Base-by-base conservation (phyloP, 2,797 vertebrate species). In the Leptodactylus fallax region DNA sequence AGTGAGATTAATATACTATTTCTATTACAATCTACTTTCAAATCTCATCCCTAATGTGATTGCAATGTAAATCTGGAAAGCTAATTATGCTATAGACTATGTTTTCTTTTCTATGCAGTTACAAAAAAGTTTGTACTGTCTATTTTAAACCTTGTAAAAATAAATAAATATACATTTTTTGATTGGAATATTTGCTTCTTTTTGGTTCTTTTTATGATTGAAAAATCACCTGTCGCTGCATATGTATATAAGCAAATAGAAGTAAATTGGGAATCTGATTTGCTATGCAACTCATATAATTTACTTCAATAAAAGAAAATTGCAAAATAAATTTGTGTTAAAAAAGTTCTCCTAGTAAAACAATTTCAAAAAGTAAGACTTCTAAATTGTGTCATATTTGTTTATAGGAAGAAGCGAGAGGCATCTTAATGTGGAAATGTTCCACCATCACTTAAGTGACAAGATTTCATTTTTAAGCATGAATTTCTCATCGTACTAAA, bases 261-360 rank as follows among this genome's bases (percentile, higher is more conserved):
- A 85, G 25, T 61, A 85, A 61, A 85, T 65, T 74, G 55, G 19
- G 87, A 92, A 93, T 93, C 90, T 93, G 92, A 95, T 94, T 92
- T 93, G 90, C 86, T 91, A 90, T 90, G 87, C 69, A 93, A 88
- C 86, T 90, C 90, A 89, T 93, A 76, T 87, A 91, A 90, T 91
- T 91, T 92, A 89, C 85, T 71, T 93, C 90, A 78, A 87, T 88
- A 92, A 82, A 93, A 91, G 83, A 65, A 89, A 87, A 92, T 69
- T 86, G 87, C 55, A 87, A 90, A 93, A 88, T 78, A 63, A 55
- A 94, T 94, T 94, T 94, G 92, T 93, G 94, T 94, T 91, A 93
- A 92, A 87, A 88, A 89, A 76, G 19, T 51, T 90, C 90, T 79
- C 51, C 90, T 85, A 91, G 88, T 81, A 90, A 92, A 92, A 87